These are phyloP conservation scores for Cyanistes caeruleus DNA, from an alignment of 2,113 vertebrate genomes.

Conservation along the genomic window DNA sequence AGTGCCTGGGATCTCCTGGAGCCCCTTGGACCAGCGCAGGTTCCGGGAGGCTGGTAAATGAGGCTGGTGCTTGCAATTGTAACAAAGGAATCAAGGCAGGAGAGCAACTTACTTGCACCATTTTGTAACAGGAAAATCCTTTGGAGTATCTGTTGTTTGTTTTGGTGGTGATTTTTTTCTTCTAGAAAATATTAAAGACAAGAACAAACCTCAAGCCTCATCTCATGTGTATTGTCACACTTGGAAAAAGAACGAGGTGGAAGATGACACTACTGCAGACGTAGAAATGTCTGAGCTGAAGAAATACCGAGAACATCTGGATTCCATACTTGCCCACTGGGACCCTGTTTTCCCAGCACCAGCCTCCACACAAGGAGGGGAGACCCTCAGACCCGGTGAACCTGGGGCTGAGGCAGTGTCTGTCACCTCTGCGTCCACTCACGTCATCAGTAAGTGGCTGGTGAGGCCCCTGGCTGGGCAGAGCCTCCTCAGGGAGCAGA, in stretches of 20 bases:
- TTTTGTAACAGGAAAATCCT: not conserved
- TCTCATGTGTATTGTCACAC: not conserved
- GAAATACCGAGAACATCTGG: constrained; percentile 75
- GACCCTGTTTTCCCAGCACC: constrained; percentile 42
- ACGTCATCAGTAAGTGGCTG: constrained; percentile 78
- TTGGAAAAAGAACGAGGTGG: constrained; percentile 14
- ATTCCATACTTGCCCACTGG: constrained; percentile 82
- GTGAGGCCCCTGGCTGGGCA: constrained; percentile 71
- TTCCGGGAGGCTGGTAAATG: not conserved
- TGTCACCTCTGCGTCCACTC: not conserved
- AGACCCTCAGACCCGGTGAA: not conserved
- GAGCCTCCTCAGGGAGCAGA: constrained; percentile 23
- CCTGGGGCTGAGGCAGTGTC: not conserved
- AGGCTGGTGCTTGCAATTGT: not conserved
- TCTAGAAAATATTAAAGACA: constrained; percentile 80
- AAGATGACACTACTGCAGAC: not conserved
- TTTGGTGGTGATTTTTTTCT: not conserved
- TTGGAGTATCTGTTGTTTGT: not conserved
- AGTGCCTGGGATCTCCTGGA: not conserved
- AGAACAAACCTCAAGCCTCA: constrained; percentile 44
- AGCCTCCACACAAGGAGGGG: not conserved
- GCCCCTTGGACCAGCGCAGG: not conserved
- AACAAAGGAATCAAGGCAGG: not conserved
- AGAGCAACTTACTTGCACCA: not conserved
- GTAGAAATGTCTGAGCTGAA: constrained; percentile 21